Evolutionary conservation across 2,113 vertebrate genomes (phyloP).

Genomic region (Talpa occidentalis): DNA sequence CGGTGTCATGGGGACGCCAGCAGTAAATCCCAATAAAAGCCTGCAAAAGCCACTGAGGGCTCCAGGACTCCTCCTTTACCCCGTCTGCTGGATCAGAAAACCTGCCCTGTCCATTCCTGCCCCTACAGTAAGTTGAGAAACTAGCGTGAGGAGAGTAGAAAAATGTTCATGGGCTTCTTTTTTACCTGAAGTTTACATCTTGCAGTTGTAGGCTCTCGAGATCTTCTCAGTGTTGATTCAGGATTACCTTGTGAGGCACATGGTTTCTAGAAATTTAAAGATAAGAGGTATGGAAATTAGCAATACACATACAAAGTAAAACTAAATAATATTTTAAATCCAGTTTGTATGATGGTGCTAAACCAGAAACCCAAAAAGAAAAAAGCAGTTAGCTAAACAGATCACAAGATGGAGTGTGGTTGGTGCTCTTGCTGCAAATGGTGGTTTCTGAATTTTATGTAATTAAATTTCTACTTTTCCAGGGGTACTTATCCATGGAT

Average conservation of each 20-base stretch:
- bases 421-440: neutral
- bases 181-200: no score
- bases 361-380: neutral
- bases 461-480: neutral
- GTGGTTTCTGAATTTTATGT: neutral
- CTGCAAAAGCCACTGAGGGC: no score
- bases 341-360: neutral
- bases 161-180: no score
- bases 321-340: neutral
- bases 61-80: no score
- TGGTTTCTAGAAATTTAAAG: neutral
- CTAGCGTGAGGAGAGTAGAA: no score
- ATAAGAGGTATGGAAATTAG: neutral
- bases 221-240: no score
- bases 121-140: no score
- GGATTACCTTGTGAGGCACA: neutral
- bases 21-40: no score
- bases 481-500: neutral
- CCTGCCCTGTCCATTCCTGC: no score
- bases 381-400: neutral
- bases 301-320: neutral
- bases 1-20: no score
- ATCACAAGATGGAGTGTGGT: neutral
- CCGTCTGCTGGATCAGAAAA: no score
- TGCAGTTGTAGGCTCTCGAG: no score